Evolutionary conservation across 2,888 invertebrate genomes (phyloP), one percentile per base, ranked within the genome.

Genomic region (Drosophila affinis): DNA sequence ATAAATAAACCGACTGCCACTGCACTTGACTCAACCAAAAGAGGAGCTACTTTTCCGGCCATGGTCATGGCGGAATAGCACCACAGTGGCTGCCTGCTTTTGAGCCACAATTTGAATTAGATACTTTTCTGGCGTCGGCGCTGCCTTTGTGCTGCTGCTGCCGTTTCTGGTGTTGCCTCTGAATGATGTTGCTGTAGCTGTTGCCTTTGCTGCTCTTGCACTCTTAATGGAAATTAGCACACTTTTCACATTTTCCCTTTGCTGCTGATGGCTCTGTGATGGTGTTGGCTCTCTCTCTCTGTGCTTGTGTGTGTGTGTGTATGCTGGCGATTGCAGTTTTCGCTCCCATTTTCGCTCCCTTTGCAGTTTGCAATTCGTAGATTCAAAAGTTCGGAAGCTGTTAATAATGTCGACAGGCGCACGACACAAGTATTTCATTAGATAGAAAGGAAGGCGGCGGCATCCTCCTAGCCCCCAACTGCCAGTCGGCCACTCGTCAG

Each of bases 401-500:
- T 79, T 87, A 81, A 86, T 83, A 86, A 80, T 80, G 79, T 82
- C 76, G 82, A 87, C 87, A 81, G 78, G 81, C 84, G 63, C 63
- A 81, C 78, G 87, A 85, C 87, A 83, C 78, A 83, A 87, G 83
- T 85, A 86, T 86, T 86, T 86, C 85, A 85, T 86, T 86, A 79
- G 73, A 70, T 68, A 39, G 62, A 57, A 68, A 39, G 39, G 39
- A 39, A 39, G 39, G 39, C 39, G 58, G 64, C 55, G 58, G 64
- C 55, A 56, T 65, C 56, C 68, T 60, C 52, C 52, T n/a, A 29
- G 46, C 54, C 55, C 48, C 48, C 29, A 48, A 44, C 51, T 44
- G 58, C 44, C 54, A 60, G 53, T 56, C 62, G 18, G 34, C 51
- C 60, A 58, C 58, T 49, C 58, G 58, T 59, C 53, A 54, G 65